Evolutionary conservation across 2,888 invertebrate genomes (phyloP), one percentile per base, ranked within the genome.

Genomic region (Agriotes lineatus): DNA sequence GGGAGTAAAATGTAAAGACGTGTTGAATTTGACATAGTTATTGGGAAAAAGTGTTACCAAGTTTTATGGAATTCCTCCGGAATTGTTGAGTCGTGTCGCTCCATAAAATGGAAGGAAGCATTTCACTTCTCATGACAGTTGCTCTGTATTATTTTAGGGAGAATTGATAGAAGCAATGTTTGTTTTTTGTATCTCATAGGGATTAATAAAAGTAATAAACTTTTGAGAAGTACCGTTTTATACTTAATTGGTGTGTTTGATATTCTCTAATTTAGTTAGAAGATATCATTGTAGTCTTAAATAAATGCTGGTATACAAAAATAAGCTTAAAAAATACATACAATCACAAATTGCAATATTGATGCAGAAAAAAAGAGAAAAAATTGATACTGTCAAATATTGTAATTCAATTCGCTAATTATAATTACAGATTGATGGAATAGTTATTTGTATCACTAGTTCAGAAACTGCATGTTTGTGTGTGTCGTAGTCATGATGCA

Each of bases 121-220:
- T 78, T 81, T 81, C 78, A 81, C 78, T 79, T 82, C 78, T 83
- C 82, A 84, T 82, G 81, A 81, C 82, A 82, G 77, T 82, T 85
- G 86, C 86, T 86, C 86, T 87, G 86, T 86, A 85, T 87, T 87
- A 86, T 85, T 85, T 84, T 84, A 85, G 86, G 85, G 82, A 85
- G 84, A 81, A 81, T 81, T 78, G 79, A 78, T 79, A 80, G 80
- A 85, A 85, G 85, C 86, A 85, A 87, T 87, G 86, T 87, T 88
- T 87, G 86, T 87, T 88, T 87, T 88, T 88, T 88, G 86, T 88
- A 88, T 87, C 87, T 87, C 84, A 86, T 87, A 88, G 87, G 68
- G 63, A 63, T 63, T 68, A 68, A 68, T 63, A 68, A 68, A 68
- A 68, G 37, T 68, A 68, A 68, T 68, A 68, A 68, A 63, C 68